Evolutionary conservation across 2,113 vertebrate species (phyloP).

Genomic region (Nerophis ophidion): DNA sequence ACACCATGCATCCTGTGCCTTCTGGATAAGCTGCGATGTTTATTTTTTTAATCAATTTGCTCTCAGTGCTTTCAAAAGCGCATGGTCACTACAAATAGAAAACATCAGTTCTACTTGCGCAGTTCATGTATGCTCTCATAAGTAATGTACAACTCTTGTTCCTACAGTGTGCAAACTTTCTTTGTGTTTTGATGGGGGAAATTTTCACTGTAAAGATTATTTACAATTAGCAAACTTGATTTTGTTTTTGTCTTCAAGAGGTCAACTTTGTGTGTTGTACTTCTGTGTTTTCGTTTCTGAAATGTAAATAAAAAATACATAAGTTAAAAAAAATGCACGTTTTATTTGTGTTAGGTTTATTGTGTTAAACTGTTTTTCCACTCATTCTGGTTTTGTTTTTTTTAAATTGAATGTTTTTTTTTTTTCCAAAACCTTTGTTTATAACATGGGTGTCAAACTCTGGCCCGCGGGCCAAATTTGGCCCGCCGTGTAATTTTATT

Average conservation of each 20-base stretch:
- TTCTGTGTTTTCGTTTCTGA: slow-evolving; percentile 48
- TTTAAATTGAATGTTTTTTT: too few species aligned
- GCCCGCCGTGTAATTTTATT: too few species aligned
- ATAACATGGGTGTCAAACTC: too few species aligned
- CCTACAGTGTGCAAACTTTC: slow-evolving; percentile 48
- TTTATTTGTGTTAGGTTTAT: slow-evolving; percentile 3
- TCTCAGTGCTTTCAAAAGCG: slow-evolving; percentile 41
- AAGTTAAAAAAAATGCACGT: slow-evolving; percentile 1
- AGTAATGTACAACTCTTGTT: slow-evolving; percentile 55
- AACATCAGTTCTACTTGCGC: slow-evolving; percentile 59
- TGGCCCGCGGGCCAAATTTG: too few species aligned
- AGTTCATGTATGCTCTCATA: slow-evolving; percentile 59
- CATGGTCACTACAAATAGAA: slow-evolving; percentile 48
- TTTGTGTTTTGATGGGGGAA: slow-evolving; percentile 34
- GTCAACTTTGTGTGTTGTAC: slow-evolving; percentile 29
- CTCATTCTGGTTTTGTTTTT: not conserved
- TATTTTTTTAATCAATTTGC: slow-evolving; percentile 38
- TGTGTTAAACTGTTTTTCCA: too few species aligned
- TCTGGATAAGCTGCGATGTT: slow-evolving; percentile 49
- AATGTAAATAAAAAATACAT: slow-evolving; percentile 74
- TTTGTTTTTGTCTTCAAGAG: slow-evolving; percentile 40
- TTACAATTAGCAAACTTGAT: slow-evolving; percentile 32
- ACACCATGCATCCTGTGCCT: slow-evolving; percentile 69
- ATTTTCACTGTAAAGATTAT: slow-evolving; percentile 53
- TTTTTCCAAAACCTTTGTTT: too few species aligned